Evolutionary conservation across 1,140 invertebrate species (phyloP), one percentile per base, ranked within the genome.

Genomic region (Zophobas morio): DNA sequence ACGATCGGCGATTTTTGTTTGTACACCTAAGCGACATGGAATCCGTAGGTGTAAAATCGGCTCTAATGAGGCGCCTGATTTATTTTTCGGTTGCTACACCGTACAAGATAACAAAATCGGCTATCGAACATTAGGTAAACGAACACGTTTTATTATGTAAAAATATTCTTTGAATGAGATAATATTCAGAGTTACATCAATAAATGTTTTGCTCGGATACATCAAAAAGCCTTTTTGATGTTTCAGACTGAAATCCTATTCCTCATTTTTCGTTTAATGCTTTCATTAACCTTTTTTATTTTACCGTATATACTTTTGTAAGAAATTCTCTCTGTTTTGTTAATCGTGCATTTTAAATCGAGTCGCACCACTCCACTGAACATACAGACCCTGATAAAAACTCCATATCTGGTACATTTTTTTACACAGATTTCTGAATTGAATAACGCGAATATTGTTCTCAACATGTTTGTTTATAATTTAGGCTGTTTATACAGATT

Each of bases 31-130:
- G 36, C 56, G n/a, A 57, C 34, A 34, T 57, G 32, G 36, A 57
- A 57, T 36, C 56, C 36, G 56, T 57, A 57, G 56, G 56, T 57
- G 56, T 57, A 57, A 57, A 35, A 57, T 57, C 56, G 56, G 56
- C 37, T 35, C 36, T 42, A 53, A 42, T 74, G 46, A 74, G 72
- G 8, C 40, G 39, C 32, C 54, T 42, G 37, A 54, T 74, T 74
- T 56, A 53, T 74, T 74, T 74, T 39, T 54, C 33, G 34, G 35
- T 8, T 36, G 32, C 33, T 36, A 33, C 8, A 33, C 34, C 35
- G 6, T 57, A 20, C 56, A 35, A 57, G 56, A 57, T 57, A 57
- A 57, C 36, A 57, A 57, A 57, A 57, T 57, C 56, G 33, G 6
- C 6, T 34, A 35, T 57, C 34, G 8, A 3, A 46, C 42, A 46